These are phyloP conservation scores for Actinopyga echinites DNA, from an alignment of 53 echinoderm and acorn worm species.

Conservation along the genomic window DNA sequence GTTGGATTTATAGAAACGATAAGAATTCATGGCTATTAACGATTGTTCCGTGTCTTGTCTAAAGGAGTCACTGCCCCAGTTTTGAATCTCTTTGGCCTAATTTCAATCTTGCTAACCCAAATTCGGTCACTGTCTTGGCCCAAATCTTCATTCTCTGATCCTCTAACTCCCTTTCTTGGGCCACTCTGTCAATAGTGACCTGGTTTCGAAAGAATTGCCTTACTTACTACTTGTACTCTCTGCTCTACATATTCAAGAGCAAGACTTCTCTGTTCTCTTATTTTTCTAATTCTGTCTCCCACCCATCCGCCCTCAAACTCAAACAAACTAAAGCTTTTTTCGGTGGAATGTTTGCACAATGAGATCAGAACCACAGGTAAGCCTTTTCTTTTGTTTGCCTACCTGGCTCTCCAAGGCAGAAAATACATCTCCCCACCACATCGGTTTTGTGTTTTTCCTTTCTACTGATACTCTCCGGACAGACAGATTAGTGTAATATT, in stretches of 20 bases:
- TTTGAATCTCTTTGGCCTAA: conserved; percentile 45
- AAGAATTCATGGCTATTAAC: conserved; percentile 21
- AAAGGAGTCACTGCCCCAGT: conserved; percentile 45
- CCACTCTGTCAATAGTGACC: conserved; percentile 53
- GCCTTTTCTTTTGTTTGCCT: conserved; percentile 41
- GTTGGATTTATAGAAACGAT: conserved; percentile 30
- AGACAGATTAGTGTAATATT: conserved; percentile 46
- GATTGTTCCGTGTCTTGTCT: conserved; percentile 29
- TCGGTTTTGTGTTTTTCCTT: conserved; percentile 10
- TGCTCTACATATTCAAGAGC: conserved; percentile 47
- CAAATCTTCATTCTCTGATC: conserved; percentile 38
- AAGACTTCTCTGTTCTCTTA: conserved; percentile 34
- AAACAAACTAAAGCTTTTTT: conserved; percentile 37
- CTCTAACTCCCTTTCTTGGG: conserved; percentile 49
- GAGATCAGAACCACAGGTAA: conserved; percentile 26
- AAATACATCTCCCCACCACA: conserved; percentile 26
- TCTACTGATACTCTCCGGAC: conserved; percentile 26
- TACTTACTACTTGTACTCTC: conserved; percentile 30
- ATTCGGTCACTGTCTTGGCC: conserved; percentile 39
- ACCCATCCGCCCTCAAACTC: conserved; percentile 37
- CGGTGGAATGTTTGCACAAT: conserved; percentile 43
- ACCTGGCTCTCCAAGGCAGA: conserved; percentile 34
- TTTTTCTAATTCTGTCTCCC: conserved; percentile 23
- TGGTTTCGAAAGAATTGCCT: conserved; percentile 45
- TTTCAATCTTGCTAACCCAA: conserved; percentile 44